Conservation (phyloP, 2,797 vertebrate species). For the Lophotriccus pileatus region DNA sequence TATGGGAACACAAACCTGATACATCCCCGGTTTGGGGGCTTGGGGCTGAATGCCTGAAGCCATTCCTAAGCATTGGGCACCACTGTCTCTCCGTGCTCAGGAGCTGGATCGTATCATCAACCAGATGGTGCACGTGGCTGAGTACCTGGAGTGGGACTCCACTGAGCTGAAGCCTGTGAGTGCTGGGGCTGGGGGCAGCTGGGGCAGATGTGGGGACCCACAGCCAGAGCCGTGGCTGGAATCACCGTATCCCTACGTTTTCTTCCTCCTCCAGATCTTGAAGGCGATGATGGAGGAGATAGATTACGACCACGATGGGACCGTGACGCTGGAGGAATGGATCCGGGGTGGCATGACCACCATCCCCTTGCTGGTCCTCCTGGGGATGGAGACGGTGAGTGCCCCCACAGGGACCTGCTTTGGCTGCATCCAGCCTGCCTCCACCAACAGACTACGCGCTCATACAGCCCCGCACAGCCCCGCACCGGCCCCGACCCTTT, state of each 20-base stretch:
- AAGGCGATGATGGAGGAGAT: constrained; percentile 96
- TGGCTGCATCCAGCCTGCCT: background rate
- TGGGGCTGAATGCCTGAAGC: background rate
- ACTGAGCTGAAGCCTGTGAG: constrained; percentile 90
- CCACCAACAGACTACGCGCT: rapidly evolving
- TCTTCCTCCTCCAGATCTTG: constrained; percentile 79
- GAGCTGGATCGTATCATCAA: constrained; percentile 93
- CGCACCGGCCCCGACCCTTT: background rate
- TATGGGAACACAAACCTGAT: rapidly evolving
- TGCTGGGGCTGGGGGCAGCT: background rate
- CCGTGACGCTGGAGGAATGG: constrained; percentile 93
- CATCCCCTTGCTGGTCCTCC: constrained; percentile 90
- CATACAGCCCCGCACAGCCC: rapidly evolving
- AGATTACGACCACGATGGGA: constrained; percentile 87
- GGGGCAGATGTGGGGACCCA: background rate
- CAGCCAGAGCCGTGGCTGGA: rapidly evolving
- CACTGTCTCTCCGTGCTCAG: constrained; percentile 58
- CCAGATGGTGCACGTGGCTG: constrained; percentile 94
- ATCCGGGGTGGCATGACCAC: constrained; percentile 93
- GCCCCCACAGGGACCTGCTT: rapidly evolving
- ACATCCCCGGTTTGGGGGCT: rapidly evolving
- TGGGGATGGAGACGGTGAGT: constrained; percentile 91
- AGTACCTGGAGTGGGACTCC: constrained; percentile 95
- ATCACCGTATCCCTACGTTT: rapidly evolving
- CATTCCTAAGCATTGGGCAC: rapidly evolving